Percentiles rank a stretch among this genome's conserved stretches.
Evolutionary conservation across 2,113 vertebrate species (phyloP).

Genomic region (Glaucidium brasilianum): DNA sequence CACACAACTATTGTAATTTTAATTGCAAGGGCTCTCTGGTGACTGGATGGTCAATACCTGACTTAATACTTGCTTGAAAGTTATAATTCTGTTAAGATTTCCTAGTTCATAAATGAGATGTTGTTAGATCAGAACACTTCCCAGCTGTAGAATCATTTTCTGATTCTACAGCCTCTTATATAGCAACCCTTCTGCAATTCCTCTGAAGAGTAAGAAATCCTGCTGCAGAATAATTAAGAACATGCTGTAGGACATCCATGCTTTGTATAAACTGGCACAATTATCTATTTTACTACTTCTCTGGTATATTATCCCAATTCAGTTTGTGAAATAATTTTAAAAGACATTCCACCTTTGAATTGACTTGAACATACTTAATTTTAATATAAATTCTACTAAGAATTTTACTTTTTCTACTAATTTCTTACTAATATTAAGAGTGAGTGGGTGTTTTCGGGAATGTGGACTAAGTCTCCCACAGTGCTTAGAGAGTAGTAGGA

Average conservation of each 20-base stretch:
- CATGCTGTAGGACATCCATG: neutral
- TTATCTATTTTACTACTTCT: neutral
- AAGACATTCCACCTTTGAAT: neutral
- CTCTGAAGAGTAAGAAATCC: neutral
- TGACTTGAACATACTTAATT: neutral
- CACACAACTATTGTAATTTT: neutral
- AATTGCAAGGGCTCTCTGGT: neutral
- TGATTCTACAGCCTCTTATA: neutral
- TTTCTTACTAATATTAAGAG: conserved; percentile 1
- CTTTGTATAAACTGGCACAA: neutral
- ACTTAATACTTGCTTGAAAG: neutral
- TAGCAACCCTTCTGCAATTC: neutral
- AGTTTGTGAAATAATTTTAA: neutral
- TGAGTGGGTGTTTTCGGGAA: neutral
- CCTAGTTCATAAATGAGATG: neutral
- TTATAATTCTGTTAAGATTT: neutral
- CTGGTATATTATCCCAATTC: neutral
- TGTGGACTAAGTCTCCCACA: neutral
- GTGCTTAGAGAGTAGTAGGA: neutral
- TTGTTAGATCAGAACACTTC: neutral
- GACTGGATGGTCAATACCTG: neutral
- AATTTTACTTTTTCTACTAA: no score
- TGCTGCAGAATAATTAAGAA: neutral
- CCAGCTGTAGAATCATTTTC: neutral
- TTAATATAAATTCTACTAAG: neutral